Evolutionary conservation across 2,113 vertebrate species (phyloP).

Genomic region (Pipra filicauda): DNA sequence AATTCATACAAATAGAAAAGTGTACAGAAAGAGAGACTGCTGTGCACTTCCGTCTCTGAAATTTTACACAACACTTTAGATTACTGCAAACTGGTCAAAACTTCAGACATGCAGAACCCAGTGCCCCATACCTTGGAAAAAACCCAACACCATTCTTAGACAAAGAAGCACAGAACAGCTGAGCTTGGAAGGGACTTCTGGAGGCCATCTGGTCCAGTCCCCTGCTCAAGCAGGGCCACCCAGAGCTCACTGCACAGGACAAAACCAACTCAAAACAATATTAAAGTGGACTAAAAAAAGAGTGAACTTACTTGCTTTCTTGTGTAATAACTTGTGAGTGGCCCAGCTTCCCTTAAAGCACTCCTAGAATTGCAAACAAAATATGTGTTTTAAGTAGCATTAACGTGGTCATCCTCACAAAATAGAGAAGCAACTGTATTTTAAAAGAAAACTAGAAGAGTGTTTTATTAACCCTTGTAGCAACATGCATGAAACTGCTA

Average conservation of each 20-base stretch:
- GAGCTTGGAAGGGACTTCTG: background rate
- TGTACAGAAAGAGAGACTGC: background rate
- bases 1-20: background rate
- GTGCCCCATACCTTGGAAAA: background rate
- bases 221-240: background rate
- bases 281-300: background rate
- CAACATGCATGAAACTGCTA: background rate
- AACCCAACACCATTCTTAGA: background rate
- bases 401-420: background rate
- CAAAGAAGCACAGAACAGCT: background rate
- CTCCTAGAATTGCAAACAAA: constrained; percentile 80
- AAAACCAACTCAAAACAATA: background rate
- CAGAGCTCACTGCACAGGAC: background rate
- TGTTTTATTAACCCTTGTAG: background rate
- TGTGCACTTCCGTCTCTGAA: background rate
- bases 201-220: background rate
- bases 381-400: background rate
- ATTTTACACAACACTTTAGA: background rate
- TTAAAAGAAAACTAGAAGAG: background rate
- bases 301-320: constrained; percentile 94
- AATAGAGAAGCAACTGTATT: background rate
- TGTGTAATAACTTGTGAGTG: constrained; percentile 95
- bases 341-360: constrained; percentile 99
- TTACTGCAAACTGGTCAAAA: background rate
- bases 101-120: background rate